A percentile compares a stretch with the other conserved stretches of the same genome.
Evolutionary conservation across 2,797 vertebrate genomes (phyloP).

Genomic region (Bovichtus variegatus): DNA sequence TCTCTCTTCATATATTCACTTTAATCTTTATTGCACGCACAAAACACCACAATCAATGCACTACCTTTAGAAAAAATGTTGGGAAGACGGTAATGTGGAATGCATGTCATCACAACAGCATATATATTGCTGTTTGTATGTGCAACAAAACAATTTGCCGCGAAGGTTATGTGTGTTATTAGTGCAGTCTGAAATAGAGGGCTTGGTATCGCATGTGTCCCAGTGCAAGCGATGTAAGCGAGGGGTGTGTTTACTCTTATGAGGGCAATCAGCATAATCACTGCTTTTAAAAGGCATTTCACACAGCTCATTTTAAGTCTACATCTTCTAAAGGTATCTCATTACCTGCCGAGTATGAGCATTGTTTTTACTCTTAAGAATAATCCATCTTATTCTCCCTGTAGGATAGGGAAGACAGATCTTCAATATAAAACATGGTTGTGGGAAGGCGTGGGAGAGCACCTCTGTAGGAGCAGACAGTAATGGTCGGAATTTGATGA

Average conservation of each 20-base stretch:
- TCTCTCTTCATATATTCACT: background rate
- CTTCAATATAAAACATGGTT: constrained; percentile 2
- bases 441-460: constrained; percentile 24
- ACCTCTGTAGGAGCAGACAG: background rate
- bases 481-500: background rate
- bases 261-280: constrained; percentile 35
- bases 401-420: constrained; percentile 5
- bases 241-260: constrained; percentile 49
- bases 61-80: background rate
- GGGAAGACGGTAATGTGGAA: background rate
- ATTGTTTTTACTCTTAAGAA: background rate
- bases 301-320: constrained; percentile 32
- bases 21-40: background rate
- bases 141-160: background rate
- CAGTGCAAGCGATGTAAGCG: constrained; percentile 31
- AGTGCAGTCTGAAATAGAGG: constrained; percentile 27
- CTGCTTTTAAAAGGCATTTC: constrained; percentile 48
- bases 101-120: background rate
- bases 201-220: constrained; percentile 9
- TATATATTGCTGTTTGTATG: background rate
- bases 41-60: background rate
- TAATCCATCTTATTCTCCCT: constrained; percentile 16
- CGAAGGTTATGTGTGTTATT: background rate
- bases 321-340: constrained; percentile 6
- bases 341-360: background rate